Percentiles rank a stretch among this genome's conserved stretches.
These are phyloP conservation scores for Lycaon pictus DNA, from an alignment of 2,113 vertebrate genomes.

Conservation along the genomic window DNA sequence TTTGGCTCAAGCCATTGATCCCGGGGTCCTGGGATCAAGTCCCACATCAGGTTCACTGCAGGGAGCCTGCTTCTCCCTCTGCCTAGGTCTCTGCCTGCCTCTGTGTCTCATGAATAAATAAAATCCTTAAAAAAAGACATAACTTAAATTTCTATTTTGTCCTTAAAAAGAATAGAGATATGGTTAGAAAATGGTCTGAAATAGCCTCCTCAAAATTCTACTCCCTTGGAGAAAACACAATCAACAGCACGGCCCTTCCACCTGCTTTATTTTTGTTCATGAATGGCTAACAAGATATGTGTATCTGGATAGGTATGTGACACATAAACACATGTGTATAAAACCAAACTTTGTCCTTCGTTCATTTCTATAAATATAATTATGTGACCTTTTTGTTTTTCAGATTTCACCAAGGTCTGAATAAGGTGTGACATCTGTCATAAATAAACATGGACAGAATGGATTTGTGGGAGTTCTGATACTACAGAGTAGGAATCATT, in stretches of 20 bases:
- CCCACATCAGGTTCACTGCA: too few species aligned
- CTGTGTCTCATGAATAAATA: too few species aligned
- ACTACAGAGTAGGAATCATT: background rate
- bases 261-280: background rate
- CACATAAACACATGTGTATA: background rate
- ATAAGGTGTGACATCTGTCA: background rate
- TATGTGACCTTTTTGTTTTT: background rate
- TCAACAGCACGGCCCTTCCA: background rate
- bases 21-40: too few species aligned
- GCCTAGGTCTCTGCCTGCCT: too few species aligned
- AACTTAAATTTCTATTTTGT: background rate
- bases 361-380: background rate
- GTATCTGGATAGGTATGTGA: background rate
- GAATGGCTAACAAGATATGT: background rate
- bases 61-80: too few species aligned
- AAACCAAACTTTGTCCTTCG: background rate
- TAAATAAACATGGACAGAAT: background rate
- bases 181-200: background rate
- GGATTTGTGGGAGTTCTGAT: background rate
- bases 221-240: background rate
- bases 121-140: too few species aligned
- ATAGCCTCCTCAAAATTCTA: background rate
- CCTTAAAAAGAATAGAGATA: background rate
- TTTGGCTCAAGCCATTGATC: too few species aligned
- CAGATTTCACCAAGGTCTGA: background rate